Evolutionary conservation across 2,888 invertebrate genomes (phyloP), one percentile per base, ranked within the genome.

Genomic region (Cyrtodaria siliqua): DNA sequence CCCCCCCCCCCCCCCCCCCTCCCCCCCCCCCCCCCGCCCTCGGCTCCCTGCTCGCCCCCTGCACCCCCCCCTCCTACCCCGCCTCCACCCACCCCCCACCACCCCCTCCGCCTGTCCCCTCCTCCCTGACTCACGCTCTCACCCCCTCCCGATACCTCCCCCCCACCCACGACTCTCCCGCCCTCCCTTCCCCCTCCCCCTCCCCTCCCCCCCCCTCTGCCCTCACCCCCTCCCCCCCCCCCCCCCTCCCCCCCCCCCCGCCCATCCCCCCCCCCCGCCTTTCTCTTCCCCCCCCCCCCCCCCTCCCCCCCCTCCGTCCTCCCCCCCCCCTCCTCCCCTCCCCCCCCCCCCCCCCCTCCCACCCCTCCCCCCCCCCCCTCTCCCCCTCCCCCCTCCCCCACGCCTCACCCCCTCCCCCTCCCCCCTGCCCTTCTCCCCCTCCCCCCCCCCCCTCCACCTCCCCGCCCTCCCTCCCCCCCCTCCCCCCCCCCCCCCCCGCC

Each of bases 1-100:
- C 40, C 40, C 29, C 56, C 50, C 27, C 20, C 50, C 53, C 55
- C 38, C 42, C 4, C 60, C 24, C 23, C 26, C 26, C 40, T 16
- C 16, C 16, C 16, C 16, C 16, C 16, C 40, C 40, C 40, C 40
- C 40, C 40, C 40, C 40, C 40, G 9, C 40, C 40, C 8, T 12
- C 8, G 6, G 8, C 20, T 38, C 23, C 26, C 24, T 20, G 12
- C n/a, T 26, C 24, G 6, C 26, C n/a, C 52, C 18, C 20, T 24
- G 14, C 52, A 3, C 20, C 23, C 12, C 12, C 40, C 40, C 40
- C 40, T 16, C 40, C 40, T 16, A 38, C 8, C 8, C 8, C 40
- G 9, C 40, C 40, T 16, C 40, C 40, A 12, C 16, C 16, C 16
- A 12, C 16, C 16, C 40, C 40, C 40, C 40, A 8, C 40, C 40